Evolutionary conservation across 2,888 invertebrate species (phyloP).

Genomic region (Doris montereyensis): DNA sequence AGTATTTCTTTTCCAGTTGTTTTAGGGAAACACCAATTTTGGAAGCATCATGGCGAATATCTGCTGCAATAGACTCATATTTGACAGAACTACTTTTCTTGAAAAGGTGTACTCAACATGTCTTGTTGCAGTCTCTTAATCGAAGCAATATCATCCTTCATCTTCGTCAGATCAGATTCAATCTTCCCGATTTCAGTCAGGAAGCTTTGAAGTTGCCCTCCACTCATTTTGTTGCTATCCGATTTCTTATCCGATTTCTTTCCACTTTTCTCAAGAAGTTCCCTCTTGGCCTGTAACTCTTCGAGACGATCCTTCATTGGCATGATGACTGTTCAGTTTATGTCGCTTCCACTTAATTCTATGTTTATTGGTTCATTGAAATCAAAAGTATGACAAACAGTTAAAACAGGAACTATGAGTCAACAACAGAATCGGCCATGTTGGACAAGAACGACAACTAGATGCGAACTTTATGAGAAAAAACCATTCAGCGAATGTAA

Average conservation of each 20-base stretch:
- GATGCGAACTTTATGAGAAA: no score
- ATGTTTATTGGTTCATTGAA: no score
- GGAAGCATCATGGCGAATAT: slow-evolving; percentile 46
- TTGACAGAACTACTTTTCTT: slow-evolving; percentile 50
- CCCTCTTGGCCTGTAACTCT: slow-evolving; percentile 53
- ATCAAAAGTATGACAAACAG: no score
- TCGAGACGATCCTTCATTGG: slow-evolving; percentile 56
- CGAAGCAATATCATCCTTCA: slow-evolving; percentile 51
- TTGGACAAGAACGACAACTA: no score
- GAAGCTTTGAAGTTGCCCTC: slow-evolving; percentile 50
- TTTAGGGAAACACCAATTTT: slow-evolving; percentile 53
- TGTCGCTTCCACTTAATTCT: no score
- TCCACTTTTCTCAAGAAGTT: slow-evolving; percentile 44
- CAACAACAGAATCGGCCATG: no score
- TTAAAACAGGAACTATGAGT: no score
- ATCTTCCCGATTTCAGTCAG: slow-evolving; percentile 50
- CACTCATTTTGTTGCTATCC: slow-evolving; percentile 47
- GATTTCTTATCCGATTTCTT: slow-evolving; percentile 34
- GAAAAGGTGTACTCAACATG: slow-evolving; percentile 53
- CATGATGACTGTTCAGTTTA: slow-evolving; percentile 21
- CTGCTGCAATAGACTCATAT: slow-evolving; percentile 54
- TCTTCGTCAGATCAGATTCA: slow-evolving; percentile 49
- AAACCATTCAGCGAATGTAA: no score
- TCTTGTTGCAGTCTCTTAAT: slow-evolving; percentile 56
- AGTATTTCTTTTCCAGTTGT: slow-evolving; percentile 42